These are phyloP conservation scores for Pocillopora damicornis DNA, from an alignment of 64 coral and sea anemone genomes.

Conservation along the genomic window DNA sequence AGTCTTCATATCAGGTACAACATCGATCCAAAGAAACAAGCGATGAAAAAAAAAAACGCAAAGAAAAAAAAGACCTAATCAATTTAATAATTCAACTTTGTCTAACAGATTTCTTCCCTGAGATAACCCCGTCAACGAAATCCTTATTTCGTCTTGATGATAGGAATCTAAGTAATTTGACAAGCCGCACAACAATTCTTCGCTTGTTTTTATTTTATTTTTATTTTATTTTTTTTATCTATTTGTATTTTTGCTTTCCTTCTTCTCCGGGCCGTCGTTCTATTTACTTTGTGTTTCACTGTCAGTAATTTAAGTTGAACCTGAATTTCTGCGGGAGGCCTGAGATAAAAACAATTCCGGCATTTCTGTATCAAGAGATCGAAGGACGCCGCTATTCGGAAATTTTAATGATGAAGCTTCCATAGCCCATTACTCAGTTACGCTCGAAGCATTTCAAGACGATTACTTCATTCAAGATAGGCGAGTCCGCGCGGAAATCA, in stretches of 20 bases:
- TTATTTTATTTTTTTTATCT: neutral
- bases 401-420: neutral
- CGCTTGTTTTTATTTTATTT: neutral
- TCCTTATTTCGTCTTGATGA: neutral
- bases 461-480: constrained; percentile 1
- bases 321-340: neutral
- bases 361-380: neutral
- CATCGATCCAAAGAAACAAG: neutral
- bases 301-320: too few species aligned
- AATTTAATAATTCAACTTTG: neutral
- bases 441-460: neutral
- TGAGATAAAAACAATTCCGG: neutral
- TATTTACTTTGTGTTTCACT: too few species aligned
- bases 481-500: neutral
- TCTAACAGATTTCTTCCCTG: neutral
- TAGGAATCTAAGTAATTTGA: neutral
- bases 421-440: neutral
- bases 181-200: neutral
- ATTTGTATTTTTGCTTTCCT: too few species aligned
- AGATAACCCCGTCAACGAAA: neutral
- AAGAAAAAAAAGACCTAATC: neutral
- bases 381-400: constrained; percentile 2
- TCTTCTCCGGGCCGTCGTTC: too few species aligned
- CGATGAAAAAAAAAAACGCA: neutral
- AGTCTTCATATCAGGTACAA: too few species aligned